Conservation (phyloP, 2,797 vertebrate species). For the Catharus ustulatus region DNA sequence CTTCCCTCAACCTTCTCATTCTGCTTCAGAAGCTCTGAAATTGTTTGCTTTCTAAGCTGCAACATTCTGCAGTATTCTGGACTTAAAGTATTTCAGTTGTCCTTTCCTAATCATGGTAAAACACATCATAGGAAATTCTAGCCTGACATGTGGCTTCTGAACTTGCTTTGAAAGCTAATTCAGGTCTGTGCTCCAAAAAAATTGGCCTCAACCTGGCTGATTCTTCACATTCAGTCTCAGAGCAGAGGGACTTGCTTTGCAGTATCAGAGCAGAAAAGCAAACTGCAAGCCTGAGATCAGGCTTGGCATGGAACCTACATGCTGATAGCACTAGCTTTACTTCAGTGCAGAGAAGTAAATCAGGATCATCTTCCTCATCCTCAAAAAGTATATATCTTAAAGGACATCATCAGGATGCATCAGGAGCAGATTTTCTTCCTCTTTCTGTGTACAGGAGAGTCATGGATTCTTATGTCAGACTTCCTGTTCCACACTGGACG, state of each 20-base stretch:
- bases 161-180: background rate
- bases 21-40: background rate
- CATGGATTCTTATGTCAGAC: background rate
- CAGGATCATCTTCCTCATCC: background rate
- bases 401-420: background rate
- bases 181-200: background rate
- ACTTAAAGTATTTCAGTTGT: background rate
- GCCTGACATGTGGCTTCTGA: background rate
- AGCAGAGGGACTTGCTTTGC: background rate
- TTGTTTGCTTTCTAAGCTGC: background rate
- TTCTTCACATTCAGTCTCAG: background rate
- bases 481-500: accelerated
- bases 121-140: background rate
- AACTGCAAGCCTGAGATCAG: background rate
- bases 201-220: background rate
- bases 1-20: background rate
- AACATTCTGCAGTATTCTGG: background rate
- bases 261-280: background rate
- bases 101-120: background rate
- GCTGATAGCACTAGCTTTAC: background rate
- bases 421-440: background rate
- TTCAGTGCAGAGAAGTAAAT: background rate
- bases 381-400: background rate
- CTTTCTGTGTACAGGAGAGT: background rate
- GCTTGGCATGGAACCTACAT: background rate